Evolutionary conservation across 2,797 vertebrate genomes (phyloP).

Genomic region (Melanotaenia nigrans): DNA sequence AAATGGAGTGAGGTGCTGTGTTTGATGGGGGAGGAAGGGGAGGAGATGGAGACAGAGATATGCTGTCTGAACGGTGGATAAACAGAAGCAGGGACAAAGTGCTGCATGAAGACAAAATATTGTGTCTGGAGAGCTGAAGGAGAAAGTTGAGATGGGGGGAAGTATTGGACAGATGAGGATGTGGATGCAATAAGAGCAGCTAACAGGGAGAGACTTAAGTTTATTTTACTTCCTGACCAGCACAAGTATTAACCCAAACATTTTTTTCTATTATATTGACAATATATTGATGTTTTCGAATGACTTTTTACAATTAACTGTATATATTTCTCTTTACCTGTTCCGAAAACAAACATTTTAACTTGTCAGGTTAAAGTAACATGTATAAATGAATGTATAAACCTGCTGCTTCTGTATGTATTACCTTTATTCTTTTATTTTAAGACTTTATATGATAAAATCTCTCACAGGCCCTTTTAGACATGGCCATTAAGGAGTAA

Average conservation of each 20-base stretch:
- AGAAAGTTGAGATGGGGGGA: not conserved
- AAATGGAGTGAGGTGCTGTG: not conserved
- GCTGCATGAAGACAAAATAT: conserved; percentile 26
- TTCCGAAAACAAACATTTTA: not conserved
- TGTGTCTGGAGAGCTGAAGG: conserved; percentile 8
- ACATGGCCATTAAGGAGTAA: conserved; percentile 1
- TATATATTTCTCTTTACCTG: not conserved
- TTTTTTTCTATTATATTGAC: not conserved
- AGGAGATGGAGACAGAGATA: conserved; percentile 17
- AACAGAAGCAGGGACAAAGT: conserved; percentile 21
- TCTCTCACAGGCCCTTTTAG: conserved; percentile 4
- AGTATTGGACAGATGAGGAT: not conserved
- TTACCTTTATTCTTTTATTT: not conserved
- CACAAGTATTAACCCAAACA: not conserved
- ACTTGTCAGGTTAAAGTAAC: not conserved
- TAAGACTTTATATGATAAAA: conserved; percentile 5
- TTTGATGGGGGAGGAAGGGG: not conserved
- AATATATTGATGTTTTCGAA: no score
- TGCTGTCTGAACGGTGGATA: conserved; percentile 22
- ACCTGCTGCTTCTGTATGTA: not conserved
- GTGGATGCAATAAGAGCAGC: not conserved
- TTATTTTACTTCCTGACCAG: not conserved
- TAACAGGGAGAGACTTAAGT: no score
- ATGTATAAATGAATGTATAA: not conserved
- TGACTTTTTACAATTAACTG: not conserved